Conservation (phyloP, 1,140 invertebrate species). For the Drosophila bipectinata region DNA sequence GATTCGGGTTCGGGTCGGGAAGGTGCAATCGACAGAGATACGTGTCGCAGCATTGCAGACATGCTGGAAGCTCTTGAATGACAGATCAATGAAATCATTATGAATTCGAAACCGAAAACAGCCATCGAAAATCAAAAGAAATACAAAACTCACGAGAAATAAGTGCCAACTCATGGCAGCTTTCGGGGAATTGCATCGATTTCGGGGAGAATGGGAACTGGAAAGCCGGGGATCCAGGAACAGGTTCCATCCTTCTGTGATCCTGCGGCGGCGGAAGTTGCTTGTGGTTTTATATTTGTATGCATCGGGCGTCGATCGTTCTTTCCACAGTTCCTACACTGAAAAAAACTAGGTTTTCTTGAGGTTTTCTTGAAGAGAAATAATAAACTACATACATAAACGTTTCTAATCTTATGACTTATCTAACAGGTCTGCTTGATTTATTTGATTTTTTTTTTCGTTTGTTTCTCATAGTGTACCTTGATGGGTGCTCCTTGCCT, state of each 20-base stretch:
- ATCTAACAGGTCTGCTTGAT: neutral
- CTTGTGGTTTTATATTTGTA: constrained; percentile 71
- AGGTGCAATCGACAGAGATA: constrained; percentile 18
- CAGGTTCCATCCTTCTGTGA: constrained; percentile 54
- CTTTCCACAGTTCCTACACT: constrained; percentile 9
- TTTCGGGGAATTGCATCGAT: constrained; percentile 31
- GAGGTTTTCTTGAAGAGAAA: neutral
- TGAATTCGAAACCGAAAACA: constrained; percentile 47
- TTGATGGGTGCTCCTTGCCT: constrained; percentile 37
- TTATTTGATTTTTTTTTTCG: neutral
- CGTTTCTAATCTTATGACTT: too few relatives aligned
- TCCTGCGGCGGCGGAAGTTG: constrained; percentile 73
- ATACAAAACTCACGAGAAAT: constrained; percentile 2
- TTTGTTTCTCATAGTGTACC: neutral
- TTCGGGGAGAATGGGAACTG: neutral
- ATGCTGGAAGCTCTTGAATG: constrained; percentile 74
- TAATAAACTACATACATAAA: too few relatives aligned
- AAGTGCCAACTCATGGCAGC: constrained; percentile 54
- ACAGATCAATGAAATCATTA: constrained; percentile 82
- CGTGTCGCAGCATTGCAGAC: constrained; percentile 49
- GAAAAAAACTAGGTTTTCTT: too few relatives aligned
- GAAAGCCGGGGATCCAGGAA: constrained; percentile 10
- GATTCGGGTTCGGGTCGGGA: neutral
- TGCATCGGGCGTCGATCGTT: constrained; percentile 44
- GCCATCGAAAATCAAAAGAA: constrained; percentile 6